Base-by-base conservation (phyloP, 1,140 invertebrate species). In the Pygmarrhopalites habei region DNA sequence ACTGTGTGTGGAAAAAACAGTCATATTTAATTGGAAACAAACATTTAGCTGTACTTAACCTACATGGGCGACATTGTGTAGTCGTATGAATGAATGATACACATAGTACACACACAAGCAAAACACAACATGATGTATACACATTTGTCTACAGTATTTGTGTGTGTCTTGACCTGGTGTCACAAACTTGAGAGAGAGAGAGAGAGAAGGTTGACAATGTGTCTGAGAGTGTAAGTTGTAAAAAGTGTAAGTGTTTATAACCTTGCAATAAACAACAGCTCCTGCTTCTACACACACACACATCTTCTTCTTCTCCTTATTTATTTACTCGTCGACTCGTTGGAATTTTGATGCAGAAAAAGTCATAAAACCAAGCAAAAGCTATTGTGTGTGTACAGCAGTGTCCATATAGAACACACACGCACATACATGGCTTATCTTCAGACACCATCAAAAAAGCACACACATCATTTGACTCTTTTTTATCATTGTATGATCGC, bases 11-110 rank as follows among this genome's bases (percentile, higher is more conserved):
- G 12, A 41, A 41, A 41, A 49, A 49, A 49, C 19, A 19, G 46
- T 21, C 12, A 49, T 49, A 49, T 49, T 49, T 49, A 49, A 49
- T 49, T 49, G 12, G 7, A 49, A 49, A 19, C 5, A 21, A 19
- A 49, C 46, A 49, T 49, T 49, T 49, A 49, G 46, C 23, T 49
- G 46, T 23, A 49, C 46, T 49, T 49, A 49, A 49, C 46, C 46
- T 49, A 49, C 46, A 49, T 49, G 46, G 46, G 14, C 46, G 46
- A 49, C 46, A 49, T 49, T 49, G 46, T 7, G 14, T 49, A 21
- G 7, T n/a, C n/a, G n/a, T n/a, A n/a, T n/a, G n/a, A n/a, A n/a
- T n/a, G n/a, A n/a, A n/a, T n/a, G n/a, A n/a, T n/a, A n/a, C n/a
- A n/a, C n/a, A n/a, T n/a, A n/a, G n/a, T n/a, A n/a, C n/a, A n/a